Evolutionary conservation across 2,113 vertebrate species (phyloP).

Genomic region (Chaenocephalus aceratus): DNA sequence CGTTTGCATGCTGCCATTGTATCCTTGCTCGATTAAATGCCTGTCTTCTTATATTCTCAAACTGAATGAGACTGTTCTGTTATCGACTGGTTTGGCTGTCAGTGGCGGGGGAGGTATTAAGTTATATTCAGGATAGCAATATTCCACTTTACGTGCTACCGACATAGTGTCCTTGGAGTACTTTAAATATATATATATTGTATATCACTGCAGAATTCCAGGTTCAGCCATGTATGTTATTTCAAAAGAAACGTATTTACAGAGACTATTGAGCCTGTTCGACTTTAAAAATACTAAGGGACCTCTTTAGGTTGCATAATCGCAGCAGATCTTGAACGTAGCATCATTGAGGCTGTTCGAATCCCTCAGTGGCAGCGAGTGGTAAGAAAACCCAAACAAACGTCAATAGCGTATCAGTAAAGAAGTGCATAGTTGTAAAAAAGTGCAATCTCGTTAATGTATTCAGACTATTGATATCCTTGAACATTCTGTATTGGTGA

Average conservation of each 20-base stretch:
- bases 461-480: not conserved
- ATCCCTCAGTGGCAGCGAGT: constrained; percentile 72
- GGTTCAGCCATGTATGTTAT: accelerated
- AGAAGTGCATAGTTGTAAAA: constrained; percentile 9
- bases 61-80: constrained; percentile 25
- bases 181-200: not conserved
- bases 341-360: constrained; percentile 65
- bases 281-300: constrained; percentile 8
- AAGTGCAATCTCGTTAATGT: constrained; percentile 2
- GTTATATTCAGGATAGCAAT: constrained; percentile 63
- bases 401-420: constrained; percentile 49
- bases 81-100: constrained; percentile 67
- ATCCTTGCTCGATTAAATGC: constrained; percentile 63
- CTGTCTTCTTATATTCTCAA: constrained; percentile 12
- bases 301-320: constrained; percentile 62
- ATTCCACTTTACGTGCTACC: too few species aligned
- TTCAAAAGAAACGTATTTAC: accelerated
- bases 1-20: constrained; percentile 36
- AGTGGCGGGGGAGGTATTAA: constrained; percentile 38
- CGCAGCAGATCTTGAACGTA: constrained; percentile 58
- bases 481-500: not conserved
- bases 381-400: constrained; percentile 84
- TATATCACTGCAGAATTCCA: accelerated
- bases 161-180: not conserved
- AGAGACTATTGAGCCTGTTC: not conserved